Evolutionary conservation across 2,888 invertebrate species (phyloP), one percentile per base, ranked within the genome.

Genomic region (Hypomecis punctinalis): DNA sequence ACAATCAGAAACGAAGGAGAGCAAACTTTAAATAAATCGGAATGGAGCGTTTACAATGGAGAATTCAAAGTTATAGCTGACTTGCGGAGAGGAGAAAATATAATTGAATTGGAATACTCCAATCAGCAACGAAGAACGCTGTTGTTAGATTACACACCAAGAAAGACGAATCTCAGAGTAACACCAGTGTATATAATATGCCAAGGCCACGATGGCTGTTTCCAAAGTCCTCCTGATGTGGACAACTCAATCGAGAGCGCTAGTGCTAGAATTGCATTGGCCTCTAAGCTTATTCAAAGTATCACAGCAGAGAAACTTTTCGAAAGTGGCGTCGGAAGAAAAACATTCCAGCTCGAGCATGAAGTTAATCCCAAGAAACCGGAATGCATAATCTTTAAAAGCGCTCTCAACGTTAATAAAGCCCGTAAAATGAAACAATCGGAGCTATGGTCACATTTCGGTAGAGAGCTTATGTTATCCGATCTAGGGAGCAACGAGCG

Each of bases 241-340:
- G 94, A 96, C 72, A 95, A 94, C 79, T 95, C 95, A 2, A 91
- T 95, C 23, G 94, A 95, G 80, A 96, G 95, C 84, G 98, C 97
- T 13, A 95, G 96, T 74, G 92, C 94, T 42, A 94, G 97, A 77
- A 97, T 99, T 76, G 94, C 95, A 60, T 87, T 97, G 6, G 96
- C 96, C 52, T 94, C 96, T 9, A 95, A 96, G 79, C 90, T 99
- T 56, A 94, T 98, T 67, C 99, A 99, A 89, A 95, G 96, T 65
- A 92, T 98, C 72, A 96, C 97, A 68, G 97, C 97, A 0, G 98
- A 98, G 86, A 98, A 98, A 85, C 88, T 99, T 35, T 94, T 94
- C 71, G 97, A 98, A 83, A 95, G 96, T 72, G 96, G 96, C 9
- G 94, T 96, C 60, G 95, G 95, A 1, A 91, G 96, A 68, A 96